These are phyloP conservation scores for Sylvilagus bachmani DNA, from an alignment of 2,113 vertebrate species.

Conservation along the genomic window DNA sequence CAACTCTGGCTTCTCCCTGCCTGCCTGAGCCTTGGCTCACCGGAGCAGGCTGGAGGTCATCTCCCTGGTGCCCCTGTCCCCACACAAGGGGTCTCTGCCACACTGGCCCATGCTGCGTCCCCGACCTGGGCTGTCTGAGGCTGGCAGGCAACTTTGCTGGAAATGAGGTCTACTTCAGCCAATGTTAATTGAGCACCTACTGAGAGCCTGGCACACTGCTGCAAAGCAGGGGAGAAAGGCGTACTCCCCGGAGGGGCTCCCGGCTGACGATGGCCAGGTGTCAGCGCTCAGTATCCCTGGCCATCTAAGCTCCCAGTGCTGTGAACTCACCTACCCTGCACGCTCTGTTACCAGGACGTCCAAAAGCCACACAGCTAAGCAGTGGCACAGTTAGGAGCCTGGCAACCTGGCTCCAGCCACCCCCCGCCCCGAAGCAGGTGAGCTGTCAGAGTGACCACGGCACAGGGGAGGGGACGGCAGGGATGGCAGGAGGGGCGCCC, in stretches of 20 bases:
- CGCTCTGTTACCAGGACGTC: background rate
- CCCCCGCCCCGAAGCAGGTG: background rate
- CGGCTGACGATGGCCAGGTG: no score
- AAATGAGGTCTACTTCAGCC: background rate
- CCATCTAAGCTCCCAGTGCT: no score
- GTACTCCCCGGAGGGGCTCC: background rate
- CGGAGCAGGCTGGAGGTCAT: background rate
- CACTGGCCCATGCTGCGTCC: background rate
- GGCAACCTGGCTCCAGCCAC: background rate
- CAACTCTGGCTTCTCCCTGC: background rate
- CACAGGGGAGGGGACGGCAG: background rate
- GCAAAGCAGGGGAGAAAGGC: background rate
- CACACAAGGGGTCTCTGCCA: background rate
- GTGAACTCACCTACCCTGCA: background rate
- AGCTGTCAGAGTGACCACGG: background rate
- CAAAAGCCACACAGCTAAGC: background rate
- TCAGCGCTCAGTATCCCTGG: no score
- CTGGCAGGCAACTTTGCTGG: background rate
- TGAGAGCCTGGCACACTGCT: background rate
- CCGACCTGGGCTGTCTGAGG: background rate
- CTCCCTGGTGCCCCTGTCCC: background rate
- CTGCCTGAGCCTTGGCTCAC: rapidly evolving
- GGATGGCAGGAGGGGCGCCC: background rate
- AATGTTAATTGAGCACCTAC: background rate
- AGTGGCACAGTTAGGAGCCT: background rate